Evolutionary conservation across 2,888 invertebrate species (phyloP).

Genomic region (Idaea dimidiata): DNA sequence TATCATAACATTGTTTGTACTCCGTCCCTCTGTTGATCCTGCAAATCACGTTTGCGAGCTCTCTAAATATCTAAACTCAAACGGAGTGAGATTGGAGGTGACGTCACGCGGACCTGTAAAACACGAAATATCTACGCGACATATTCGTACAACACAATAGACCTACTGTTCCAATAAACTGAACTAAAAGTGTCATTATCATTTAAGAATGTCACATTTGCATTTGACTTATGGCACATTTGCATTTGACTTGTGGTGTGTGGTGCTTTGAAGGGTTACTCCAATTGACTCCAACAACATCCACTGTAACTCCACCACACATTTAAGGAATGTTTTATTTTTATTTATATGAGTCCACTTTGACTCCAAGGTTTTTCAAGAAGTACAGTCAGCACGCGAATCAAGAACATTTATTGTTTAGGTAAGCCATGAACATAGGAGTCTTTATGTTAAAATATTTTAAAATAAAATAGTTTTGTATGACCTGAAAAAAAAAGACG

Average conservation of each 20-base stretch:
- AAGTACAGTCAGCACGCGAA: too few species aligned
- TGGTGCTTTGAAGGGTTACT: background rate
- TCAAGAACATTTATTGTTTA: too few species aligned
- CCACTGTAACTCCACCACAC: too few species aligned
- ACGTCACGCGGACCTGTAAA: slow-evolving; percentile 16
- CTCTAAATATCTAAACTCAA: slow-evolving; percentile 34
- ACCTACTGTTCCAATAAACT: background rate
- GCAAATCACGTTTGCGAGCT: slow-evolving; percentile 38
- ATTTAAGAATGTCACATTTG: background rate
- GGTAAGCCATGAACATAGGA: too few species aligned
- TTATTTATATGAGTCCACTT: too few species aligned
- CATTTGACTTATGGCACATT: background rate
- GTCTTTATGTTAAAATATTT: too few species aligned
- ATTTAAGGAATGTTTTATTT: too few species aligned
- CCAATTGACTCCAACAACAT: too few species aligned
- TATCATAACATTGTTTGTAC: slow-evolving; percentile 34
- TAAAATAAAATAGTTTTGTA: too few species aligned
- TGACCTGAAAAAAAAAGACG: too few species aligned
- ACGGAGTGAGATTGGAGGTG: slow-evolving; percentile 37
- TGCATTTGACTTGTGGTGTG: background rate
- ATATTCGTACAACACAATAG: background rate
- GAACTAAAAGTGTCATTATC: background rate
- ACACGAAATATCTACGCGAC: background rate
- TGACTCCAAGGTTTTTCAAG: too few species aligned
- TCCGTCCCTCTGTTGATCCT: slow-evolving; percentile 32